Evolutionary conservation across 2,113 vertebrate species (phyloP).

Genomic region (Cygnus buccinator): DNA sequence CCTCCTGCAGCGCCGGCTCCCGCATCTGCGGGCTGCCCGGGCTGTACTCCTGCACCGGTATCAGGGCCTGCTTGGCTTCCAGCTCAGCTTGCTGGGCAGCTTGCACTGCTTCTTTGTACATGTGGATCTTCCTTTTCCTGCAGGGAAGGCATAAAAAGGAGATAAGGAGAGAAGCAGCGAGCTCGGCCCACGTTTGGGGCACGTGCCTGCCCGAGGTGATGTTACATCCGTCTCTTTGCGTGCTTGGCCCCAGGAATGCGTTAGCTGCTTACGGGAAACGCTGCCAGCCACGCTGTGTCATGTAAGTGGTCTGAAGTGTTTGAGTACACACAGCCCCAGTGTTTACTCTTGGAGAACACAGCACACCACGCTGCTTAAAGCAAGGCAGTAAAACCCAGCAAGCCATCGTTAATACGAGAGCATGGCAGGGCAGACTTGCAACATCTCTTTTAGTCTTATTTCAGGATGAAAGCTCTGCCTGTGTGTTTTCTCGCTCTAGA

Average conservation of each 20-base stretch:
- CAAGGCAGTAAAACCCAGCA: neutral
- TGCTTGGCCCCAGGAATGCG: neutral
- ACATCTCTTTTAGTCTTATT: neutral
- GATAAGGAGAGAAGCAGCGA: neutral
- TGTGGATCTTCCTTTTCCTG: conserved; percentile 81
- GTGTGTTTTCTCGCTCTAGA: neutral
- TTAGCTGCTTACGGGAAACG: neutral
- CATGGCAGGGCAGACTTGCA: neutral
- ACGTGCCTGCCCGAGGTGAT: rapidly evolving
- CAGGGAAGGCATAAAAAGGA: neutral
- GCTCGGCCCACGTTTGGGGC: neutral
- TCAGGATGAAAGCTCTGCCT: neutral
- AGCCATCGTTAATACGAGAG: neutral
- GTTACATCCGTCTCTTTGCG: neutral
- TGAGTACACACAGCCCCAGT: neutral
- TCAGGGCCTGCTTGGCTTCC: conserved; percentile 35
- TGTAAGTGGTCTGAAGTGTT: neutral
- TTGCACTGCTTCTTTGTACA: conserved; percentile 27
- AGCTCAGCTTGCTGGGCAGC: conserved; percentile 13
- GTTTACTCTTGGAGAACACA: neutral
- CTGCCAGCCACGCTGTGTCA: neutral
- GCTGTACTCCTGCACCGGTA: conserved; percentile 35
- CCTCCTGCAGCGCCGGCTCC: neutral
- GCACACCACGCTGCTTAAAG: neutral
- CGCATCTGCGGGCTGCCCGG: rapidly evolving